Conservation (phyloP, 2,888 invertebrate genomes). For the Athalia circularis region DNA sequence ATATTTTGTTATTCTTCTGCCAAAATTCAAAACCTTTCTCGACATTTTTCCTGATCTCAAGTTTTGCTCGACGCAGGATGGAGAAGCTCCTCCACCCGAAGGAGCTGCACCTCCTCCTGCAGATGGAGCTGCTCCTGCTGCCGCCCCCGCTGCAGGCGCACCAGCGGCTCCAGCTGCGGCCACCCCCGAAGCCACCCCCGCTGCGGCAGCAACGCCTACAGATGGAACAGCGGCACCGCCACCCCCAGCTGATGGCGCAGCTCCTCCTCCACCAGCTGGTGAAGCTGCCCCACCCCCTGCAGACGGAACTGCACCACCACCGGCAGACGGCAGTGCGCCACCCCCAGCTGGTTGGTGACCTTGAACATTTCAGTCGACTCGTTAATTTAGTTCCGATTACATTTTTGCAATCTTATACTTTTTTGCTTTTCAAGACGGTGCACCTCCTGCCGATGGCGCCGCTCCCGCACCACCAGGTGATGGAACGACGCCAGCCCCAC, state of each 20-base stretch:
- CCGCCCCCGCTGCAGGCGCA: constrained; percentile 47
- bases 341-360: too few relatives aligned
- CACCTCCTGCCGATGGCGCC: too few relatives aligned
- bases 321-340: too few relatives aligned
- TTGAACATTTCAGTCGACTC: too few relatives aligned
- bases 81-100: constrained; percentile 28
- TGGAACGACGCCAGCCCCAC: too few relatives aligned
- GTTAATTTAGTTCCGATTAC: too few relatives aligned
- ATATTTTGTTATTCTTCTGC: background rate
- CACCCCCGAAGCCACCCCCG: constrained; percentile 60
- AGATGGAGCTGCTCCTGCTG: constrained; percentile 65
- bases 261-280: constrained; percentile 58
- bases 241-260: constrained; percentile 47
- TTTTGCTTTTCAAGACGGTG: too few relatives aligned
- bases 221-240: constrained; percentile 57
- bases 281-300: constrained; percentile 54
- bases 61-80: constrained; percentile 6
- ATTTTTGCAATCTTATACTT: too few relatives aligned
- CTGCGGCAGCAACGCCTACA: constrained; percentile 66
- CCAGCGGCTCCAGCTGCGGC: constrained; percentile 60
- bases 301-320: too few relatives aligned
- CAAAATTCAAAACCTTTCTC: background rate
- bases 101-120: constrained; percentile 61
- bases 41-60: background rate
- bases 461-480: too few relatives aligned